These are phyloP conservation scores for Oedothorax gibbosus DNA, from an alignment of 1,140 invertebrate species.

Conservation along the genomic window DNA sequence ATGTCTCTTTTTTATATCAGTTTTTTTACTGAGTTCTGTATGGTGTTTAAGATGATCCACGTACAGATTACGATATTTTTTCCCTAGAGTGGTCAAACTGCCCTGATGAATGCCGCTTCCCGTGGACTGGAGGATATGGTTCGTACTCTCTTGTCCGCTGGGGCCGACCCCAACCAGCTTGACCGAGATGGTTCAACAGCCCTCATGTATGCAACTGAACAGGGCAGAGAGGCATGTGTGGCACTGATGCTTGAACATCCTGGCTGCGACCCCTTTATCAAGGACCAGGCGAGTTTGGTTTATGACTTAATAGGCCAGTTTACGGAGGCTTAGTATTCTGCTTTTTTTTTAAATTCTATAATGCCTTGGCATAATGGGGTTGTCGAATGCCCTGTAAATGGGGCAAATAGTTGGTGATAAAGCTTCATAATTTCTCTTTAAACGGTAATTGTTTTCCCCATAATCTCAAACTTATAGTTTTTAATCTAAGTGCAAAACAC, in stretches of 20 bases:
- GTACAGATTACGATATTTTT: background rate
- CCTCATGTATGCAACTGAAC: conserved; percentile 94
- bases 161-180: conserved; percentile 83
- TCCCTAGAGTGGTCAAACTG: conserved; percentile 87
- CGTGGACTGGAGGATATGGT: conserved; percentile 89
- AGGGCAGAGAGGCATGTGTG: conserved; percentile 89
- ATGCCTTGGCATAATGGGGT: background rate
- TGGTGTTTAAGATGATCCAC: background rate
- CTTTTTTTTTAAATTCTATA: no score
- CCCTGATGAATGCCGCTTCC: conserved; percentile 91
- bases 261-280: conserved; percentile 84
- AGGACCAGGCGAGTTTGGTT: conserved; percentile 79
- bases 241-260: conserved; percentile 79
- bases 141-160: conserved; percentile 82
- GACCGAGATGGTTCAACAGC: conserved; percentile 95
- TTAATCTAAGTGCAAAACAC: no score
- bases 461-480: no score
- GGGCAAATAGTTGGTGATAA: background rate
- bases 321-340: no score
- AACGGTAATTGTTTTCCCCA: no score
- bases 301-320: background rate
- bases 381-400: background rate
- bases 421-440: no score
- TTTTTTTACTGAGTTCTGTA: background rate
- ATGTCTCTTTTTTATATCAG: background rate